Conservation (phyloP, 2,797 vertebrate species). For the Carduelis carduelis region DNA sequence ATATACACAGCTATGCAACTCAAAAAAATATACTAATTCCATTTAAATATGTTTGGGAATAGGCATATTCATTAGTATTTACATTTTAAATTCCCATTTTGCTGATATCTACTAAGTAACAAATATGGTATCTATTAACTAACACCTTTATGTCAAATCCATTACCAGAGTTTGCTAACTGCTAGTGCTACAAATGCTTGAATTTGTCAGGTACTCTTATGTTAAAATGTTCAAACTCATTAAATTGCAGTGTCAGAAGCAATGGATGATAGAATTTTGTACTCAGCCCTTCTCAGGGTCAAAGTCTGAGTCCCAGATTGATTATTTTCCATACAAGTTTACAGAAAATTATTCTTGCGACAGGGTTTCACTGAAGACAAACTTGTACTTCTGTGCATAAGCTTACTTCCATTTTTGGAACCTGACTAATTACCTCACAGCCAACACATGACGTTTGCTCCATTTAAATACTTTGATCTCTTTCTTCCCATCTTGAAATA, state of each 20-base stretch:
- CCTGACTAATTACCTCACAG: background rate
- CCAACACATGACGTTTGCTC: background rate
- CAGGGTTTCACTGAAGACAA: background rate
- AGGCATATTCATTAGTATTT: background rate
- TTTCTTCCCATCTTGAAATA: background rate
- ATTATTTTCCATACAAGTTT: background rate
- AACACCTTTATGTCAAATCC: background rate
- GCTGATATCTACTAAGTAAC: background rate
- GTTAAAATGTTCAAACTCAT: background rate
- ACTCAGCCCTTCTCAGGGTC: background rate
- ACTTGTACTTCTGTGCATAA: background rate
- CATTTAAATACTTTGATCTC: background rate
- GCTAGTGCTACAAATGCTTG: background rate
- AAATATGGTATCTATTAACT: background rate
- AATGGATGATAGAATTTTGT: background rate
- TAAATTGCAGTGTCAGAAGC: background rate
- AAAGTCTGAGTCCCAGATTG: background rate
- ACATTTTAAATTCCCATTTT: background rate
- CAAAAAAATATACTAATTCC: background rate
- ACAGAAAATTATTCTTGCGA: background rate
- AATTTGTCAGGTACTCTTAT: background rate
- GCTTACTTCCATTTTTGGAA: background rate
- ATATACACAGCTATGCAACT: background rate
- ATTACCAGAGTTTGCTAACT: background rate
- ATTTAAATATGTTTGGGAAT: background rate